Conservation (phyloP, 1,140 invertebrate genomes). For the Amyelois transitella region DNA sequence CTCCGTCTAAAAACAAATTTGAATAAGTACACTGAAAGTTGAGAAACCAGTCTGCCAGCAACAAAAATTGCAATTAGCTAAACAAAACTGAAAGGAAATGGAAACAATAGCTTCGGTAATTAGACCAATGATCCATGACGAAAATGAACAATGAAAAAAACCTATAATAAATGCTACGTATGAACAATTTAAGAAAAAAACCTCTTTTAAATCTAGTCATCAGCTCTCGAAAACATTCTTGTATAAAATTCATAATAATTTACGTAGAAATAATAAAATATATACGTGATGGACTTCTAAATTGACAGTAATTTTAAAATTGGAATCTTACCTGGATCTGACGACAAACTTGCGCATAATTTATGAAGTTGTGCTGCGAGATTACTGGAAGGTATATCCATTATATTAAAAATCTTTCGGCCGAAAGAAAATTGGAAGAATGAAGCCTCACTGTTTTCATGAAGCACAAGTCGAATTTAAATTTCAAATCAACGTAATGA, state of each 20-base stretch:
- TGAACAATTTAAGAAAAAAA: constrained; percentile 3
- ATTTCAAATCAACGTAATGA: no score
- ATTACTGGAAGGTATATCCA: constrained; percentile 46
- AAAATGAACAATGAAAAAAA: neutral
- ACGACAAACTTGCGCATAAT: constrained; percentile 54
- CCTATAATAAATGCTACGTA: neutral
- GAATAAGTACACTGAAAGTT: no score
- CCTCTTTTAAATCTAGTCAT: constrained; percentile 32
- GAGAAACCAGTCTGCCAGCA: no score
- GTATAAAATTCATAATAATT: constrained; percentile 41
- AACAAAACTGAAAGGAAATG: no score
- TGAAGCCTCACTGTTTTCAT: neutral
- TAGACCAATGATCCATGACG: neutral
- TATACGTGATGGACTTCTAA: constrained; percentile 1
- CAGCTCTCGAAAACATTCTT: constrained; percentile 42
- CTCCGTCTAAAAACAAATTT: constrained; percentile 44
- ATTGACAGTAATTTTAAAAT: constrained; percentile 39
- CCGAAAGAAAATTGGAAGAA: neutral
- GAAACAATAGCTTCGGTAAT: no score
- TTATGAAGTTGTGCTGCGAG: constrained; percentile 49
- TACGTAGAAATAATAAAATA: constrained; percentile 5
- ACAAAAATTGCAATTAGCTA: no score
- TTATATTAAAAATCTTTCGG: constrained; percentile 10
- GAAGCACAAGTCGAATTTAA: neutral
- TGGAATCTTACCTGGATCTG: constrained; percentile 57